Percentiles rank a stretch among this genome's conserved stretches.
Conservation (phyloP, 1,140 invertebrate species). For the Drosophila leontia region DNA sequence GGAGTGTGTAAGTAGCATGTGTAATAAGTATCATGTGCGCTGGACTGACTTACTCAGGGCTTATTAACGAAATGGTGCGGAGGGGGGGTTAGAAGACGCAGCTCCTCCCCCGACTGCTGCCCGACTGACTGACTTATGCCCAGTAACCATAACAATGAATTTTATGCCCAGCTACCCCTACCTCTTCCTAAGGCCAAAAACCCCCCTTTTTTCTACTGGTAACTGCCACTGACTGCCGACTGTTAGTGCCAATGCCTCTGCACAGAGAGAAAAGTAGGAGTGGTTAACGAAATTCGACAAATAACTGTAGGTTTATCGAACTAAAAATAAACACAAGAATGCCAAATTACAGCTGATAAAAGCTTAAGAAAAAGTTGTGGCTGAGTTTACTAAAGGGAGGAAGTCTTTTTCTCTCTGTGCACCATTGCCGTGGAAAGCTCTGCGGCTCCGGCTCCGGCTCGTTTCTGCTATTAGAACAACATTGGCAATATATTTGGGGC, state of each 20-base stretch:
- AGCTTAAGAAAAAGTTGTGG: no score
- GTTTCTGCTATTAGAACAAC: conserved; percentile 82
- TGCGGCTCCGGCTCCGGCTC: conserved; percentile 53
- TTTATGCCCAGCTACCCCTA: conserved; percentile 60
- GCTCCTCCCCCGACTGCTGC: conserved; percentile 10
- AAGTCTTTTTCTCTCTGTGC: conserved; percentile 17
- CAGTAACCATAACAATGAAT: conserved; percentile 82
- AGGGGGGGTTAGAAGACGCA: conserved; percentile 5
- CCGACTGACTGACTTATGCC: conserved; percentile 77
- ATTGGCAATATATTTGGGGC: conserved; percentile 80
- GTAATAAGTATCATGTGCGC: conserved; percentile 66
- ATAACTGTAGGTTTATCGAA: no score
- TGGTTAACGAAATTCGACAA: no score
- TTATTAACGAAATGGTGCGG: conserved; percentile 81
- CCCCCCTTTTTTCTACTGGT: conserved; percentile 26
- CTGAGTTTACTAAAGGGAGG: no score
- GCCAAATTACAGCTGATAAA: no score
- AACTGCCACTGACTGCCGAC: conserved; percentile 52
- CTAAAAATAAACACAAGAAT: no score
- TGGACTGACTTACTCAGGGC: conserved; percentile 72
- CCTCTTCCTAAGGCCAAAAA: not conserved
- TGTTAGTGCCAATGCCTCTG: conserved; percentile 35
- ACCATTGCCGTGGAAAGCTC: conserved; percentile 30
- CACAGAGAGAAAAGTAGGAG: conserved; percentile 2
- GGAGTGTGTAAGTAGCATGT: conserved; percentile 44